A percentile compares a stretch with the other conserved stretches of the same genome.
Evolutionary conservation across 2,113 vertebrate species (phyloP).

Genomic region (Callorhinus ursinus): DNA sequence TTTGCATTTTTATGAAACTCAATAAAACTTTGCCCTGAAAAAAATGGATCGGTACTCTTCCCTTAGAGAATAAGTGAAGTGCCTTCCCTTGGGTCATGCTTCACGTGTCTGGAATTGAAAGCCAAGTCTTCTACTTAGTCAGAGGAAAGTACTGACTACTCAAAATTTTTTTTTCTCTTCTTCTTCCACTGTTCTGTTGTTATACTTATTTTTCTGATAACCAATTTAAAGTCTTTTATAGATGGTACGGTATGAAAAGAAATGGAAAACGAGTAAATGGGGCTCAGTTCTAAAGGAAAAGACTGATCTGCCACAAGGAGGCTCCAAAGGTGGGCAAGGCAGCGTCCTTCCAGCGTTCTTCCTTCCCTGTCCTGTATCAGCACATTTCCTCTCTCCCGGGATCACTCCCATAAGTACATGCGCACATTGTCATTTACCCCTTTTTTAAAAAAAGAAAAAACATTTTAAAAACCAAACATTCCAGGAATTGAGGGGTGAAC

Average conservation of each 20-base stretch:
- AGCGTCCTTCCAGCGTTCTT: rapidly evolving
- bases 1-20: too few species aligned
- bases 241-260: too few species aligned
- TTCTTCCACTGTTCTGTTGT: background rate
- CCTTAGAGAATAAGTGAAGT: too few species aligned
- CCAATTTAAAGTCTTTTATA: background rate
- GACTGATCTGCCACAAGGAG: background rate
- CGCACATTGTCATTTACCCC: background rate
- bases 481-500: background rate
- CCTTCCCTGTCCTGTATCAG: too few species aligned
- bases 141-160: too few species aligned
- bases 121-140: too few species aligned
- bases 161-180: background rate
- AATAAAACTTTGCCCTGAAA: too few species aligned
- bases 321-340: too few species aligned
- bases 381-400: background rate
- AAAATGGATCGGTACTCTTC: too few species aligned
- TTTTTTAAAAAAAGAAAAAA: background rate
- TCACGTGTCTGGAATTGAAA: too few species aligned
- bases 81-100: too few species aligned
- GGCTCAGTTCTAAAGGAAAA: background rate
- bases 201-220: background rate
- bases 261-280: background rate
- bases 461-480: background rate
- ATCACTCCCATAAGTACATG: background rate